Evolutionary conservation across 2,888 invertebrate species (phyloP), one percentile per base, ranked within the genome.

Genomic region (Leptogaster cylindrica): DNA sequence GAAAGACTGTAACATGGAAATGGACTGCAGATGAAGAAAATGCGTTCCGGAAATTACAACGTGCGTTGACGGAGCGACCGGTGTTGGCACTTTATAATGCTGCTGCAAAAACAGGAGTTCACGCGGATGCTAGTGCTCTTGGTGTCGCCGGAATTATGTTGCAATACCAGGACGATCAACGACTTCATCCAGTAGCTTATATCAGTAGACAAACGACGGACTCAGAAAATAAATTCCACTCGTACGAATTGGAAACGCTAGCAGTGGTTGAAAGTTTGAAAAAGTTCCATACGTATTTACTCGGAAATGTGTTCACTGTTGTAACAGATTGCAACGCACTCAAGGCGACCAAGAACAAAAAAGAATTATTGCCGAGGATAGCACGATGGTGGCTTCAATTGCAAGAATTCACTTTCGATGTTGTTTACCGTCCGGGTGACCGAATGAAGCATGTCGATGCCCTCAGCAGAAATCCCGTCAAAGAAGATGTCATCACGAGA

Each of bases 181-280:
- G 63, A 4, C 36, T 72, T 1, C 72, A 72, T 5, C 76, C 76
- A 2, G 73, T 77, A 6, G 73, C 70, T 18, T 75, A 73, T 55
- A 75, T 68, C 52, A 77, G 76, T 46, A 44, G 73, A n/a, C 73
- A 74, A 8, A 75, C 76, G 0, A 71, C 64, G 33, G 65, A 55
- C 2, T 73, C 75, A 18, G 76, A 73, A 64, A 63, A 65, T 8
- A 48, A 72, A 6, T 76, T 73, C 64, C 74, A 75, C 48, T 74
- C 73, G 33, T 77, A 76, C 58, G 76, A 78, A 48, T 70, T 78
- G 0, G 72, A 77, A 58, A 75, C 76, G 0, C 63, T 78, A 0
- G 76, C 76, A 0, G 75, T 76, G 70, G 65, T 65, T 6, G 65
- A 65, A 36, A 6, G 52, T 18, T 18, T 65, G 25, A 65, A 65